These are phyloP conservation scores for Oithona nana DNA, from an alignment of 2,888 invertebrate species.

Conservation along the genomic window DNA sequence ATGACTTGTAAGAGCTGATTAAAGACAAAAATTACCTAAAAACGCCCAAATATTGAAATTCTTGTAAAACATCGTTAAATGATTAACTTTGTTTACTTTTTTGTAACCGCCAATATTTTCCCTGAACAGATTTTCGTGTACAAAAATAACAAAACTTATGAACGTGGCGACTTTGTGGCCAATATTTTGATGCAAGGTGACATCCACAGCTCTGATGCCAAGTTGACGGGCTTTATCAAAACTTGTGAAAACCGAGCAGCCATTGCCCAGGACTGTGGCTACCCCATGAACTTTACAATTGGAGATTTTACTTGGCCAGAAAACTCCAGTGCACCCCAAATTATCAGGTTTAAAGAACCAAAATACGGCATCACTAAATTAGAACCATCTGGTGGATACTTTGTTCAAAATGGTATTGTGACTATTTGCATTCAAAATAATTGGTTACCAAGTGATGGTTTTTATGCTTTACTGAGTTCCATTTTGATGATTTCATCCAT, in stretches of 20 bases:
- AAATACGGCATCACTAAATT: conserved; percentile 9
- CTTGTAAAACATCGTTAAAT: too few relatives aligned
- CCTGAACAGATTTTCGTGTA: conserved; percentile 15
- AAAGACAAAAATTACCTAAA: too few relatives aligned
- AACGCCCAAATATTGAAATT: too few relatives aligned
- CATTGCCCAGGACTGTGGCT: conserved; percentile 19
- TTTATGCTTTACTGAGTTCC: conserved; percentile 21
- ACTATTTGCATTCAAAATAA: conserved; percentile 16
- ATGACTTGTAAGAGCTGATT: too few relatives aligned
- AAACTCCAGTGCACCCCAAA: conserved; percentile 9
- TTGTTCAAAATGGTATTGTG: conserved; percentile 14
- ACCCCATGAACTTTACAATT: conserved; percentile 18
- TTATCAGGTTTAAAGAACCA: conserved; percentile 15
- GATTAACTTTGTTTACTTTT: too few relatives aligned
- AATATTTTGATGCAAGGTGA: conserved; percentile 22
- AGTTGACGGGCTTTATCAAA: conserved; percentile 21
- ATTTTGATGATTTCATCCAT: conserved; percentile 24
- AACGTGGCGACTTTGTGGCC: conserved; percentile 22
- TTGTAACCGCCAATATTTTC: too few relatives aligned
- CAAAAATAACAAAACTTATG: conserved; percentile 21
- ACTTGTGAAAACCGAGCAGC: conserved; percentile 21
- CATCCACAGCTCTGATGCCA: conserved; percentile 18
- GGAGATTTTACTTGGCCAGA: conserved; percentile 19
- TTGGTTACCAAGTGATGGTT: not conserved
- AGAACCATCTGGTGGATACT: conserved; percentile 17